Evolutionary conservation across 2,113 vertebrate genomes (phyloP).

Genomic region (Cebus imitator): DNA sequence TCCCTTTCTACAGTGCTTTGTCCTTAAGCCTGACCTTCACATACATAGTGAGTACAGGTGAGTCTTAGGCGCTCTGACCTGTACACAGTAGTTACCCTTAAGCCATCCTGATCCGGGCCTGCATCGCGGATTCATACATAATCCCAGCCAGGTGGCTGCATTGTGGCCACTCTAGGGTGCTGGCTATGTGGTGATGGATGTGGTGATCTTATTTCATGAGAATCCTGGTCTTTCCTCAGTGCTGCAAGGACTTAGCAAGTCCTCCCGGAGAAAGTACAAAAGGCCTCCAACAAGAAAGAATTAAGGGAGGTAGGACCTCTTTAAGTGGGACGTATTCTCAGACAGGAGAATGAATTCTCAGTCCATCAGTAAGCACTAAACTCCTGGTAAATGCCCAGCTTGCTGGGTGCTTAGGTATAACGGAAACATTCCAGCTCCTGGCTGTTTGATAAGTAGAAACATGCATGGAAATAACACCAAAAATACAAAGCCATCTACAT

Average conservation of each 20-base stretch:
- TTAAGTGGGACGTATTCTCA: not conserved
- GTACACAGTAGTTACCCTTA: not conserved
- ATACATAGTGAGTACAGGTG: not conserved
- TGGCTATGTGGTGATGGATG: not conserved
- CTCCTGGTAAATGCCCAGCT: not conserved
- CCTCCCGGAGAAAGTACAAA: not conserved
- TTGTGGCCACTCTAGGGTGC: not conserved
- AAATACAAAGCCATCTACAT: not conserved
- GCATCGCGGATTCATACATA: not conserved
- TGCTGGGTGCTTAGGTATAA: not conserved
- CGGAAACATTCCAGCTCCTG: not conserved
- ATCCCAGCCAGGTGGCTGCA: not conserved
- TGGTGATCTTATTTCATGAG: not conserved
- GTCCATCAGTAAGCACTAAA: not conserved
- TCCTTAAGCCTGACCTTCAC: not conserved
- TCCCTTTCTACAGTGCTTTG: not conserved
- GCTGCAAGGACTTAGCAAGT: not conserved
- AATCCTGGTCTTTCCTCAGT: not conserved
- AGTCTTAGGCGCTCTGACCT: not conserved
- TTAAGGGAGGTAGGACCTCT: not conserved
- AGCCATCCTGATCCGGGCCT: not conserved
- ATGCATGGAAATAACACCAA: not conserved
- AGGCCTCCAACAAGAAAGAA: not conserved
- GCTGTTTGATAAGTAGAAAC: not conserved
- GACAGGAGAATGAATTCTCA: not conserved